These are phyloP conservation scores for Battus philenor DNA, from an alignment of 1,140 invertebrate species.

Conservation along the genomic window DNA sequence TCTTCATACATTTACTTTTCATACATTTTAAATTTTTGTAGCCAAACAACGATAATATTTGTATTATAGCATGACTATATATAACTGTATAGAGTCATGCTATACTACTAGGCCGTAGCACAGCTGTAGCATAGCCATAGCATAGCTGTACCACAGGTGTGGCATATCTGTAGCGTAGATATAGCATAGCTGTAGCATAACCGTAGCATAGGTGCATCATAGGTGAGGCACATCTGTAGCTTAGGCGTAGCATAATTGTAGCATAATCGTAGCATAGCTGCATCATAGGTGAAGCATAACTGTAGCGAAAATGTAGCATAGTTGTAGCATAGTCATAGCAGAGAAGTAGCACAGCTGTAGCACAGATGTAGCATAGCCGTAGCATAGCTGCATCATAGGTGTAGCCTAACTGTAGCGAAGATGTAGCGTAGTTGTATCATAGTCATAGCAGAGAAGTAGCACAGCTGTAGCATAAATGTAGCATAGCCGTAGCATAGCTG, in stretches of 20 bases:
- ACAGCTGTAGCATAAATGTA: neutral
- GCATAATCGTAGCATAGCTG: neutral
- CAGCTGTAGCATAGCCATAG: neutral
- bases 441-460: neutral
- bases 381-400: neutral
- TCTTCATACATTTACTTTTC: too few relatives aligned
- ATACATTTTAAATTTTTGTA: too few relatives aligned
- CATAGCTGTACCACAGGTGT: neutral
- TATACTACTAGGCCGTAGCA: neutral
- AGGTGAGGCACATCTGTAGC: neutral
- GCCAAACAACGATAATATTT: too few relatives aligned
- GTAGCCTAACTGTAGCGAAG: neutral
- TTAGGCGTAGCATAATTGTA: neutral
- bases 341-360: neutral
- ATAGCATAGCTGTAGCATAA: neutral
- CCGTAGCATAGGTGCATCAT: neutral
- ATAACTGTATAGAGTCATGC: too few relatives aligned
- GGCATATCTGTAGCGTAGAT: neutral
- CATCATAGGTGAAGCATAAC: neutral
- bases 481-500: neutral
- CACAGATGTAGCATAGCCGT: neutral
- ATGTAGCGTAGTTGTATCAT: neutral
- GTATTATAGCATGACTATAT: too few relatives aligned
- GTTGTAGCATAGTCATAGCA: neutral
- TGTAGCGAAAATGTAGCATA: too few relatives aligned